Conservation (phyloP, 1,140 invertebrate species). For the Neuroterus valhalla region DNA sequence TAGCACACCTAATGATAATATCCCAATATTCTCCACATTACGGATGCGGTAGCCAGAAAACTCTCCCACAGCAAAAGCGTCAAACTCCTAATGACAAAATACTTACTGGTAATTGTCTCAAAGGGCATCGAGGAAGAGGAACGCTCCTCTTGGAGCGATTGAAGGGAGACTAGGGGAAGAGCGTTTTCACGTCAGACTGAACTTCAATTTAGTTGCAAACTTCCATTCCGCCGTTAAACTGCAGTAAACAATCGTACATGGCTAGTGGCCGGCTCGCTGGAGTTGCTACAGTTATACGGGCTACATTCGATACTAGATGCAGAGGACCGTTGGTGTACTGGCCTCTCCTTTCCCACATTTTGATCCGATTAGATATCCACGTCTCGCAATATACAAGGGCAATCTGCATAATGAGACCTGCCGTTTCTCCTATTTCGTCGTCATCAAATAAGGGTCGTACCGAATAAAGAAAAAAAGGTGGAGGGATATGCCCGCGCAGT, state of each 20-base stretch:
- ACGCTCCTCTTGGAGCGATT: slow-evolving; percentile 43
- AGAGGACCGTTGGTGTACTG: slow-evolving; percentile 44
- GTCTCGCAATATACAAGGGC: slow-evolving; percentile 49
- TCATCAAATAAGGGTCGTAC: slow-evolving; percentile 49
- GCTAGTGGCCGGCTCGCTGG: slow-evolving; percentile 36
- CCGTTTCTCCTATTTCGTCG: slow-evolving; percentile 52
- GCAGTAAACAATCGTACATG: slow-evolving; percentile 56
- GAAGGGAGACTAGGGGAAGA: slow-evolving; percentile 26
- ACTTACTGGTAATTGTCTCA: slow-evolving; percentile 43
- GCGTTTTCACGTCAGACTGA: slow-evolving; percentile 41
- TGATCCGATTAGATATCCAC: slow-evolving; percentile 61
- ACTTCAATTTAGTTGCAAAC: slow-evolving; percentile 56
- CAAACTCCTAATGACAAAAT: background rate
- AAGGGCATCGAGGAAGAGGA: slow-evolving; percentile 42
- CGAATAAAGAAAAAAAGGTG: slow-evolving; percentile 16
- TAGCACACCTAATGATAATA: too few relatives aligned
- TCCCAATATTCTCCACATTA: too few relatives aligned
- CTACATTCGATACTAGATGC: slow-evolving; percentile 32
- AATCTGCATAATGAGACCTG: slow-evolving; percentile 60
- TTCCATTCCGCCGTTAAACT: slow-evolving; percentile 44
- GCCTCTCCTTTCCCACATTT: slow-evolving; percentile 59
- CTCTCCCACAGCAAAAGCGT: too few relatives aligned
- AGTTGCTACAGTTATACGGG: slow-evolving; percentile 44
- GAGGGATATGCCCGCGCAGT: slow-evolving; percentile 35
- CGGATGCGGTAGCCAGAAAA: too few relatives aligned